Percentiles rank a stretch among this genome's conserved stretches.
Conservation (phyloP, 1,140 invertebrate genomes). For the Polypedilum pembai region DNA sequence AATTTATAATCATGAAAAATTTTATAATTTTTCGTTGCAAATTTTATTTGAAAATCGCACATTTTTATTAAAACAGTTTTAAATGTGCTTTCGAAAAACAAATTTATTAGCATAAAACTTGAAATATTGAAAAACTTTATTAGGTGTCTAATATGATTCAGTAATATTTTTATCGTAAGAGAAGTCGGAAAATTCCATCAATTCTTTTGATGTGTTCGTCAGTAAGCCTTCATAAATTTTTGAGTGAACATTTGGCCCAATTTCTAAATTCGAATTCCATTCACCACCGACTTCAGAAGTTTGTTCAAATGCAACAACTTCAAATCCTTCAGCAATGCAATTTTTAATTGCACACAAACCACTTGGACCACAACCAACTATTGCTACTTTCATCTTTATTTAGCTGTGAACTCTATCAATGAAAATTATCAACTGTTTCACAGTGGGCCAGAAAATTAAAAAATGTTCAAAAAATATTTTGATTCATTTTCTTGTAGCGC, state of each 20-base stretch:
- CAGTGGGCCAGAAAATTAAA: too few species aligned
- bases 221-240: conserved; percentile 56
- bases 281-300: conserved; percentile 56
- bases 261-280: conserved; percentile 59
- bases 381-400: not conserved
- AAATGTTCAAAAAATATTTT: too few species aligned
- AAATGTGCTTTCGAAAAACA: too few species aligned
- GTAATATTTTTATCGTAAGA: not conserved
- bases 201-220: conserved; percentile 45
- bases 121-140: too few species aligned
- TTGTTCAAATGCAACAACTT: conserved; percentile 55
- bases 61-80: conserved; percentile 48
- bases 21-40: too few species aligned
- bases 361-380: conserved; percentile 20
- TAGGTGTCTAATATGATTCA: not conserved
- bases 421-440: too few species aligned
- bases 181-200: conserved; percentile 42
- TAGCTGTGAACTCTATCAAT: too few species aligned
- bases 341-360: not conserved
- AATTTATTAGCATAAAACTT: too few species aligned
- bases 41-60: too few species aligned
- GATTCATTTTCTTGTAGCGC: too few species aligned
- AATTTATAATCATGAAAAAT: too few species aligned
- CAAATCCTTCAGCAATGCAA: conserved; percentile 36
- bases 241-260: conserved; percentile 55